Percentiles rank a stretch among this genome's conserved stretches.
These are phyloP conservation scores for Bhutanitis thaidina DNA, from an alignment of 2,888 invertebrate species.

Conservation along the genomic window DNA sequence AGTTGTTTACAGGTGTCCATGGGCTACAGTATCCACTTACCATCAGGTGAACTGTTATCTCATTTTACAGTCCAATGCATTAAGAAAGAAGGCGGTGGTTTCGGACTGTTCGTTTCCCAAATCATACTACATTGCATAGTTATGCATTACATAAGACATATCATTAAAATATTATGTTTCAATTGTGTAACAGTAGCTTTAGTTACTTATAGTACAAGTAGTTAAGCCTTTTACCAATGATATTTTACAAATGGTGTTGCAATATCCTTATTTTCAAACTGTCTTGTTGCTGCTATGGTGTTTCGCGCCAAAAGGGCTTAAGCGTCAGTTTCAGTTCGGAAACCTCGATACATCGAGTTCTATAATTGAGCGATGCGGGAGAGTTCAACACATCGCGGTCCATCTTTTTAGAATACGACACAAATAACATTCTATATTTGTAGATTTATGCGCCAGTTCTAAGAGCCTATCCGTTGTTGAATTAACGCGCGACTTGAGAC, in stretches of 20 bases:
- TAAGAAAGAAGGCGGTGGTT: too few relatives aligned
- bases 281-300: constrained; percentile 39
- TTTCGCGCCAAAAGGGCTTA: constrained; percentile 43
- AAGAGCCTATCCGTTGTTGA: constrained; percentile 50
- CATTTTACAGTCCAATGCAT: too few relatives aligned
- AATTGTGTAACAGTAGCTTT: too few relatives aligned
- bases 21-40: too few relatives aligned
- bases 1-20: too few relatives aligned
- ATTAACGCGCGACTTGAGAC: constrained; percentile 37
- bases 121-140: too few relatives aligned
- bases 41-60: too few relatives aligned
- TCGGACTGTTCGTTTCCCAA: too few relatives aligned
- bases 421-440: constrained; percentile 80
- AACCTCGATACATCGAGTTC: constrained; percentile 64
- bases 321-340: constrained; percentile 36
- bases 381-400: constrained; percentile 78
- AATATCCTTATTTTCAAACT: constrained; percentile 41
- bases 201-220: too few relatives aligned
- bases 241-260: constrained; percentile 55
- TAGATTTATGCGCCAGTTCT: constrained; percentile 70
- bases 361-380: constrained; percentile 80
- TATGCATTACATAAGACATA: too few relatives aligned
- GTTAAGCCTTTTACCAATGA: constrained; percentile 25
- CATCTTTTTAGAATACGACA: constrained; percentile 80
- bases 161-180: too few relatives aligned